These are phyloP conservation scores for Ictalurus punctatus DNA, from an alignment of 2,113 vertebrate genomes.

Conservation along the genomic window DNA sequence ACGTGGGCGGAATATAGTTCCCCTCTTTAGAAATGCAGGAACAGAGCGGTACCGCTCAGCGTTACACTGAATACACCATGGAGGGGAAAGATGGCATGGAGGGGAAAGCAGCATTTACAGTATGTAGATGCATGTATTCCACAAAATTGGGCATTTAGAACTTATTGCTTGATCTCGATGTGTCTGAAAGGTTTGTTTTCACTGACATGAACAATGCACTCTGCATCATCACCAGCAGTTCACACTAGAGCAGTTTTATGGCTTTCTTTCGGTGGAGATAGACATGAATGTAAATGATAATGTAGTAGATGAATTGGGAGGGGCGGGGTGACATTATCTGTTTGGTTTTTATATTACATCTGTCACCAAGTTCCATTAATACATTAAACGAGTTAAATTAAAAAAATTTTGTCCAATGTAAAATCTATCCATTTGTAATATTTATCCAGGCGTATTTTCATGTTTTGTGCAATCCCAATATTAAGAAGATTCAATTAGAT, in stretches of 20 bases:
- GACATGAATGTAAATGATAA: conserved; percentile 72
- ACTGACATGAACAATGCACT: conserved; percentile 43
- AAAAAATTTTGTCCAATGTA: conserved; percentile 66
- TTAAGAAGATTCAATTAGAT: conserved; percentile 98
- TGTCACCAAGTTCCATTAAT: conserved; percentile 68
- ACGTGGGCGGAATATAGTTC: conserved; percentile 66
- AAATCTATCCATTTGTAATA: conserved; percentile 87
- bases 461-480: conserved; percentile 86
- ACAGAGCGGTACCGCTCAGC: background rate
- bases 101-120: conserved; percentile 8
- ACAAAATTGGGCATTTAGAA: conserved; percentile 19
- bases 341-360: conserved; percentile 70
- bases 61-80: background rate
- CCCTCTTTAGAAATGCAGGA: conserved; percentile 63
- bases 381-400: conserved; percentile 78
- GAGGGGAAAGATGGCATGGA: background rate
- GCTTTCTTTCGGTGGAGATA: conserved; percentile 70
- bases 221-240: conserved; percentile 50
- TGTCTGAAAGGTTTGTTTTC: conserved; percentile 58
- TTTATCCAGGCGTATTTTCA: conserved; percentile 79
- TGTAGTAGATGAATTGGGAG: conserved; percentile 62
- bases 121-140: background rate
- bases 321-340: conserved; percentile 57
- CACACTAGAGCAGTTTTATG: conserved; percentile 53
- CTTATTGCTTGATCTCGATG: background rate